Evolutionary conservation across 2,113 vertebrate species (phyloP).

Genomic region (Chamaea fasciata): DNA sequence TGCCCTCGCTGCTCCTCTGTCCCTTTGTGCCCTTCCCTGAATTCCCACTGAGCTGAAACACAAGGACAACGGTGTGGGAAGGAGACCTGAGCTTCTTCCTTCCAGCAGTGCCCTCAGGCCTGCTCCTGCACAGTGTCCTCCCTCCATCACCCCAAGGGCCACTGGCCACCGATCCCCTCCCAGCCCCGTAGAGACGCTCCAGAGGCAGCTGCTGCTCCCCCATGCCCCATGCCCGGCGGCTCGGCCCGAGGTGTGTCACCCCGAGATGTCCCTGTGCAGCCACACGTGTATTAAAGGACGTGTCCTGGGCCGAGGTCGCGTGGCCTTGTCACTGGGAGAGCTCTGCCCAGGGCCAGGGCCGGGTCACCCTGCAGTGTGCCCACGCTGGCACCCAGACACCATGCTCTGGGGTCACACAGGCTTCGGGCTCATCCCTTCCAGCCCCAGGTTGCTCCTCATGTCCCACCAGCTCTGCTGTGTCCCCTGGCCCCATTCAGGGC

Average conservation of each 20-base stretch:
- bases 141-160: neutral
- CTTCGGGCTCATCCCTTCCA: neutral
- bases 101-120: neutral
- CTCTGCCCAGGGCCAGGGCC: neutral
- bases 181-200: neutral
- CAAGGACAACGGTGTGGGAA: neutral
- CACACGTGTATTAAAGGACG: slow-evolving; percentile 13
- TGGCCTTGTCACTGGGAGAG: neutral
- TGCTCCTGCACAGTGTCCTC: neutral
- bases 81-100: neutral
- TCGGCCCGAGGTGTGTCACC: neutral
- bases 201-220: neutral
- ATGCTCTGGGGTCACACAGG: neutral
- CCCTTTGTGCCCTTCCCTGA: neutral
- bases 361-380: neutral
- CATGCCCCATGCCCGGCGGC: accelerated
- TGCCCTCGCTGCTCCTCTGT: neutral
- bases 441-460: neutral
- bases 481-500: accelerated
- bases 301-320: accelerated
- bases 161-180: neutral
- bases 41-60: neutral
- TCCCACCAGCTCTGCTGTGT: neutral
- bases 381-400: accelerated
- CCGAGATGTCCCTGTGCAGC: neutral